phyloP scores from a whole-genome alignment of 2,888 invertebrate species.

The Melipona bicolor region DNA sequence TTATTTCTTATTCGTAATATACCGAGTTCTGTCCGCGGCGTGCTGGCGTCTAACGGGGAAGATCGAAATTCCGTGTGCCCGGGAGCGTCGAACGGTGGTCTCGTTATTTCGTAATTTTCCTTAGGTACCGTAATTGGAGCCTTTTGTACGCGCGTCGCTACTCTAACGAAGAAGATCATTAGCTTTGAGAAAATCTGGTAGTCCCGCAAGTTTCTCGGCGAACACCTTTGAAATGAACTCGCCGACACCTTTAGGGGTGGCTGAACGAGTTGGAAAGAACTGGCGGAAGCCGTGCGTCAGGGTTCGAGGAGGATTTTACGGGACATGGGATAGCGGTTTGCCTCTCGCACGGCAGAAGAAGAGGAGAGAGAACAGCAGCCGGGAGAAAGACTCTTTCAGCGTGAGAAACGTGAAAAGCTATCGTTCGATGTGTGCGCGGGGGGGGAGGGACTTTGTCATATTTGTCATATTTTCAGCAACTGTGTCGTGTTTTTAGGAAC shows the following conservation, averaged over 20 bases:
- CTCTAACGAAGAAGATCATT: conserved; percentile 65
- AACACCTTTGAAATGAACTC: conserved; percentile 59
- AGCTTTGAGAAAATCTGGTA: conserved; percentile 69
- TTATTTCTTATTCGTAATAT: conserved; percentile 42
- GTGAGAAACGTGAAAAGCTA: conserved; percentile 58
- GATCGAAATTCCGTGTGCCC: conserved; percentile 54
- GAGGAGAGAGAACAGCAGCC: conserved; percentile 68
- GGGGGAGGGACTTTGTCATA: neutral
- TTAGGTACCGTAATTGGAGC: conserved; percentile 57
- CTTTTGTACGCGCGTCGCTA: conserved; percentile 58
- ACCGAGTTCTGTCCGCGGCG: conserved; percentile 19
- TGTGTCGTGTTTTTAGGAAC: conserved; percentile 7
- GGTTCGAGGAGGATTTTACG: conserved; percentile 63
- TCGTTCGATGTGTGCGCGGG: neutral
- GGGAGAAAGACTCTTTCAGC: conserved; percentile 78
- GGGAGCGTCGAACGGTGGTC: conserved; percentile 63
- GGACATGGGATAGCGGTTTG: conserved; percentile 48
- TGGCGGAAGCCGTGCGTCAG: conserved; percentile 55
- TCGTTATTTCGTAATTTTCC: conserved; percentile 65
- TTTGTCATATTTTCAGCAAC: conserved; percentile 7
- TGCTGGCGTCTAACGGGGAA: conserved; percentile 9
- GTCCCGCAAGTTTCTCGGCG: conserved; percentile 60
- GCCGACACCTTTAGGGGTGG: conserved; percentile 58
- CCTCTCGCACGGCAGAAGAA: conserved; percentile 29
- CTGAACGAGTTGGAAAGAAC: conserved; percentile 58